Conservation (phyloP, 1,140 invertebrate species). For the Saxidomus purpurata region DNA sequence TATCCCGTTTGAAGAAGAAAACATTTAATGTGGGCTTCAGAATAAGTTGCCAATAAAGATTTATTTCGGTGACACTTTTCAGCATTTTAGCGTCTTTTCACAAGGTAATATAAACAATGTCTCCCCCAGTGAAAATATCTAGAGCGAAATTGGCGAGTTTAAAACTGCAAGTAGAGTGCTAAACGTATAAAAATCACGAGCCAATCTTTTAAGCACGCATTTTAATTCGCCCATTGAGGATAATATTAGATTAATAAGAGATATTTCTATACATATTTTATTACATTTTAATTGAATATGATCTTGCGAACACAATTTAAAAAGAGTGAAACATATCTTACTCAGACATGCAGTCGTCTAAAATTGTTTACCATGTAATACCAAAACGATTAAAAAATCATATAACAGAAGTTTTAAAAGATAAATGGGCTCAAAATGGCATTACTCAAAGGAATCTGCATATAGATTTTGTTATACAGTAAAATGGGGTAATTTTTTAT, state of each 20-base stretch:
- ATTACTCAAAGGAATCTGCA: not conserved
- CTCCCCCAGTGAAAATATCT: not conserved
- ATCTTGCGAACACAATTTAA: not conserved
- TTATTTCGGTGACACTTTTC: not conserved
- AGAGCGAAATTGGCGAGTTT: not conserved
- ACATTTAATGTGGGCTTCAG: not conserved
- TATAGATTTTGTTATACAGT: no score
- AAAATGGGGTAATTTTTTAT: no score
- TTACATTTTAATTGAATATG: slow-evolving; percentile 32
- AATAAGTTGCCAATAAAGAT: not conserved
- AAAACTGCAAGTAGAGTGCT: not conserved
- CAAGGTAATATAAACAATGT: not conserved
- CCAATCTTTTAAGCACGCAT: not conserved
- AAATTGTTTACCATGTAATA: not conserved
- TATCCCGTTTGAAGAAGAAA: not conserved
- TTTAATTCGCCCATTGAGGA: not conserved
- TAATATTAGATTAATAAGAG: not conserved
- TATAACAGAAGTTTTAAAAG: no score
- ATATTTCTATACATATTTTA: slow-evolving; percentile 14
- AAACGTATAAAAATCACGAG: not conserved
- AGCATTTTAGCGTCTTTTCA: not conserved
- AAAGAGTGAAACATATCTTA: not conserved
- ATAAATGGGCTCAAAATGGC: no score
- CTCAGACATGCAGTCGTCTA: not conserved
- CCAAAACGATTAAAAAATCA: not conserved